A percentile compares a stretch with the other conserved stretches of the same genome.
Evolutionary conservation across 2,113 vertebrate genomes (phyloP).

Genomic region (Oenanthe melanoleuca): DNA sequence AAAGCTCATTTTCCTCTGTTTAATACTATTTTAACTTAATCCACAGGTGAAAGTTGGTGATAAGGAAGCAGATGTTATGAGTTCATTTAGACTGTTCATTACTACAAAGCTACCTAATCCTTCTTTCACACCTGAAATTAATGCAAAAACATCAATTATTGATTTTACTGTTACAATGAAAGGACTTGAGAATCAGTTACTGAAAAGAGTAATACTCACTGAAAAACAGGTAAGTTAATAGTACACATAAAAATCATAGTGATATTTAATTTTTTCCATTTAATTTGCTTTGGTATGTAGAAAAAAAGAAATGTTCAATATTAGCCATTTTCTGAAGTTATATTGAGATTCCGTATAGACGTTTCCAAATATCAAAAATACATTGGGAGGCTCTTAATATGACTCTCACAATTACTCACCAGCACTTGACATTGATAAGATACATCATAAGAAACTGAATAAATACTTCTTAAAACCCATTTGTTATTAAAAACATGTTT

Average conservation of each 20-base stretch:
- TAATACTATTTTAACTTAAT: background rate
- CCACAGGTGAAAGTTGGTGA: slow-evolving; percentile 80
- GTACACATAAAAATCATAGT: background rate
- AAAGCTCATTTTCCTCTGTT: background rate
- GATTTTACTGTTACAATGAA: slow-evolving; percentile 83
- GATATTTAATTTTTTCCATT: background rate
- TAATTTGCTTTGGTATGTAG: background rate
- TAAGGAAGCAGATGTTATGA: slow-evolving; percentile 79
- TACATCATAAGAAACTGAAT: background rate
- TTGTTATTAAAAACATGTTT: accelerated
- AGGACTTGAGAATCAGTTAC: slow-evolving; percentile 81
- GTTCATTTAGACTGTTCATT: slow-evolving; percentile 77
- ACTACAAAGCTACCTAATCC: slow-evolving; percentile 82
- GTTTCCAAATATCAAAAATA: background rate
- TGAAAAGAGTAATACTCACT: slow-evolving; percentile 80
- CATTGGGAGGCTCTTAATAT: background rate
- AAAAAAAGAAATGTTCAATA: background rate
- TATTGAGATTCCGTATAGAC: background rate
- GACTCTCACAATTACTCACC: background rate
- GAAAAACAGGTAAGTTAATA: slow-evolving; percentile 78
- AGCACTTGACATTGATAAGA: background rate
- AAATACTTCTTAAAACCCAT: background rate
- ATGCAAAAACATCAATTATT: slow-evolving; percentile 80
- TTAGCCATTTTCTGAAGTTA: background rate
- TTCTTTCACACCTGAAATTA: slow-evolving; percentile 80